Evolutionary conservation across 2,888 invertebrate genomes (phyloP), one percentile per base, ranked within the genome.

Genomic region (Sarcophaga rosellei): DNA sequence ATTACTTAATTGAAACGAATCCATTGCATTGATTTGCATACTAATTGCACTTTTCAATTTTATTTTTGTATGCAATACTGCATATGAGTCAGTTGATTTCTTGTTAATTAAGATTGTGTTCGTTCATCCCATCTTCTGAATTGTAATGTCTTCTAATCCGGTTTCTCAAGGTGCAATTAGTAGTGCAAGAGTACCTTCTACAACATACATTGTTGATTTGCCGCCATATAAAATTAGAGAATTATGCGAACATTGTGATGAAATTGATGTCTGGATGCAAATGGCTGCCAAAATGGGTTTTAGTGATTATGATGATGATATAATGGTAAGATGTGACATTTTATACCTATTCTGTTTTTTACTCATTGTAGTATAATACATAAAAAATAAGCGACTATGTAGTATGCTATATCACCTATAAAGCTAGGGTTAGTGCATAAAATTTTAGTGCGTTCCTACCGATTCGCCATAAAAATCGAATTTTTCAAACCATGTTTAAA

Each of bases 201-300:
- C 94, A 93, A 77, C 59, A 0, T 96, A 95, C 90, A 95, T 97
- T 90, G 96, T 97, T 91, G 94, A 97, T 88, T 93, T 98, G 76
- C 97, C 97, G 0, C 95, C 95, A 89, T 93, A 94, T 44, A 95
- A 96, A 89, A 94, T 96, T 83, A 95, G 94, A 85, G 95, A 96
- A 89, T 91, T 98, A 62, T 97, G 97, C 90, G 94, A 95, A 88
- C 94, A 97, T 88, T 94, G 98, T 76, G 98, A 98, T 91, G 94
- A 95, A 88, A 95, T 96, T 90, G 95, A 96, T 88, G 95, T 95
- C 89, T 98, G 98, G 98, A 95, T 96, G 91, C 96, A 96, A 90
- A 93, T 98, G 85, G 98, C 96, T 47, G 92, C 93, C 74, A 93
- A 94, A 84, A 97, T 97, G 95, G 94, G 95, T 81, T 96, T 95